Conservation (phyloP, 2,888 invertebrate species). For the Gymnocheta viridis region DNA sequence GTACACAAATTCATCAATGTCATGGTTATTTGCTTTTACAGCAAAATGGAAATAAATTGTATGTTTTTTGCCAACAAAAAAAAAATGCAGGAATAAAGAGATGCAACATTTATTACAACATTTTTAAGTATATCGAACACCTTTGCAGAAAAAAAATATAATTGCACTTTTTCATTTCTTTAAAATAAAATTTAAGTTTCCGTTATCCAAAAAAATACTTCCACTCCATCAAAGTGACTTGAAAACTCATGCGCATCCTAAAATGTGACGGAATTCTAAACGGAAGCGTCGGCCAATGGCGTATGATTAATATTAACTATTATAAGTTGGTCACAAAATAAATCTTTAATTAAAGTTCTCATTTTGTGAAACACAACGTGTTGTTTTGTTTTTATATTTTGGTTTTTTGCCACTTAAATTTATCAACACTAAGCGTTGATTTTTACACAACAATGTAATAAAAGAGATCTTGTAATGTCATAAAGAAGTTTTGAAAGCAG, state of each 20-base stretch:
- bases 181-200: no score
- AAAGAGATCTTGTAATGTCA: neutral
- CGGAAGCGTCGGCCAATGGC: no score
- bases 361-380: neutral
- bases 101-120: neutral
- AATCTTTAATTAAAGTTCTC: neutral
- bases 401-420: no score
- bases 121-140: neutral
- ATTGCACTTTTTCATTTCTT: no score
- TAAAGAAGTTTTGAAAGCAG: neutral
- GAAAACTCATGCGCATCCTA: no score
- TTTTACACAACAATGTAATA: no score
- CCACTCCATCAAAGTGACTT: no score
- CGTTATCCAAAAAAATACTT: no score
- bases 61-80: constrained; percentile 6
- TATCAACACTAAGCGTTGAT: no score
- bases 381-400: no score
- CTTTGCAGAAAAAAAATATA: no score
- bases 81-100: neutral
- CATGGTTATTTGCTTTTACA: constrained; percentile 48
- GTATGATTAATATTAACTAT: constrained; percentile 6
- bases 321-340: neutral
- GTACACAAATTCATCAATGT: constrained; percentile 61
- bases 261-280: no score
- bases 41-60: neutral